phyloP scores from a whole-genome alignment of 2,797 vertebrate species.

The Pagetopsis macropterus region DNA sequence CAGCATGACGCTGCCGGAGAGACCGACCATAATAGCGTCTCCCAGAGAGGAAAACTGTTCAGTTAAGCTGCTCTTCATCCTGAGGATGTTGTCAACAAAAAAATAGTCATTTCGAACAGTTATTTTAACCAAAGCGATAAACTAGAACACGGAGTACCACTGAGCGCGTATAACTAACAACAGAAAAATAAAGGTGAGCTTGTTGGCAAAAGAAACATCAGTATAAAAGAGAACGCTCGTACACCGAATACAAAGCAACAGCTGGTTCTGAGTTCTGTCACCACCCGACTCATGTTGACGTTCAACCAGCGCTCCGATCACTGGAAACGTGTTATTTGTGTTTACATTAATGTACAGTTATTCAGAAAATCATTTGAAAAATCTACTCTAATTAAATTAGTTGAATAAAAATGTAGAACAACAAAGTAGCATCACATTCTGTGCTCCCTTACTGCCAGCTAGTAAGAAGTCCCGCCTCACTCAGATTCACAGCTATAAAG shows the following conservation, averaged over 20 bases:
- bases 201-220: neutral
- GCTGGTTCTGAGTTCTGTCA: neutral
- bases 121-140: neutral
- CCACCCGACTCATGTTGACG: neutral
- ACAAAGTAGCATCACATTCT: conserved; percentile 42
- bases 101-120: neutral
- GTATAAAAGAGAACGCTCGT: neutral
- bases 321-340: neutral
- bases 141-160: neutral
- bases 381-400: conserved; percentile 45
- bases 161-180: neutral
- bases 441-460: conserved; percentile 27
- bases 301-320: conserved; percentile 1
- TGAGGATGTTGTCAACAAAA: neutral
- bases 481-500: conserved; percentile 28
- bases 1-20: neutral
- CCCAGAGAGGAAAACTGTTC: too few relatives aligned
- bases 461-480: conserved; percentile 18
- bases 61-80: neutral
- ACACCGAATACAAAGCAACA: neutral
- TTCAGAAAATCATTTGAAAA: conserved; percentile 8
- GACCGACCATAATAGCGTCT: neutral
- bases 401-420: conserved; percentile 27
- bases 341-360: conserved; percentile 49
- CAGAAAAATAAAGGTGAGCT: neutral